phyloP scores from a whole-genome alignment of 2,888 invertebrate genomes.

The Agrotis puta region DNA sequence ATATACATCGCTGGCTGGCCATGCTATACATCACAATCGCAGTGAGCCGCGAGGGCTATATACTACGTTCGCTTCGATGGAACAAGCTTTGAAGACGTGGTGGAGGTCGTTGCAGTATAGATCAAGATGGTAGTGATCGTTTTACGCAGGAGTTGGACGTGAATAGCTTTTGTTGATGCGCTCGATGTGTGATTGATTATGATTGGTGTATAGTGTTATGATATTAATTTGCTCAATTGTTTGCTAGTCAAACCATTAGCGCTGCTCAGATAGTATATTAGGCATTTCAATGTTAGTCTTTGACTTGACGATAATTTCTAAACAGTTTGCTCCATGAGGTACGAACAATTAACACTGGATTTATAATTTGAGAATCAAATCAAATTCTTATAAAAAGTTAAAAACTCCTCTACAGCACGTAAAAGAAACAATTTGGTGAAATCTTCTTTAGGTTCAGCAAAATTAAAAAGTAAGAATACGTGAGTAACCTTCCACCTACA shows the following conservation, averaged over 20 bases:
- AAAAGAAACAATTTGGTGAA: not conserved
- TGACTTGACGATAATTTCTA: too few relatives aligned
- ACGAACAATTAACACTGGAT: too few relatives aligned
- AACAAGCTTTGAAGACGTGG: not conserved
- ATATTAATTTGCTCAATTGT: not conserved
- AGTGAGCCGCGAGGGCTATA: slow-evolving; percentile 25
- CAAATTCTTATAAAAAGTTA: too few relatives aligned
- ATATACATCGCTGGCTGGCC: slow-evolving; percentile 49
- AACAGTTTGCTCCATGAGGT: too few relatives aligned
- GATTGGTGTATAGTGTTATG: not conserved
- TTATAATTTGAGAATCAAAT: too few relatives aligned
- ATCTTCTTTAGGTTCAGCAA: not conserved
- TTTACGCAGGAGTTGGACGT: slow-evolving; percentile 23
- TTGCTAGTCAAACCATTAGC: not conserved
- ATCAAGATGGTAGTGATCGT: slow-evolving; percentile 33
- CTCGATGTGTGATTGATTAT: not conserved
- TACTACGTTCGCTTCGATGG: slow-evolving; percentile 14
- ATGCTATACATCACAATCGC: slow-evolving; percentile 31
- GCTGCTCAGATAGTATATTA: not conserved
- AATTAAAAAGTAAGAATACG: not conserved
- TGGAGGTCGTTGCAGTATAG: slow-evolving; percentile 6
- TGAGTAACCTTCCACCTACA: not conserved
- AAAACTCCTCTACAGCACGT: too few relatives aligned
- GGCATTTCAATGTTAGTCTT: too few relatives aligned
- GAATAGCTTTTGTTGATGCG: slow-evolving; percentile 23